A percentile compares a stretch with the other conserved stretches of the same genome.
These are phyloP conservation scores for Caretta caretta DNA, from an alignment of 2,113 vertebrate genomes.

Conservation along the genomic window DNA sequence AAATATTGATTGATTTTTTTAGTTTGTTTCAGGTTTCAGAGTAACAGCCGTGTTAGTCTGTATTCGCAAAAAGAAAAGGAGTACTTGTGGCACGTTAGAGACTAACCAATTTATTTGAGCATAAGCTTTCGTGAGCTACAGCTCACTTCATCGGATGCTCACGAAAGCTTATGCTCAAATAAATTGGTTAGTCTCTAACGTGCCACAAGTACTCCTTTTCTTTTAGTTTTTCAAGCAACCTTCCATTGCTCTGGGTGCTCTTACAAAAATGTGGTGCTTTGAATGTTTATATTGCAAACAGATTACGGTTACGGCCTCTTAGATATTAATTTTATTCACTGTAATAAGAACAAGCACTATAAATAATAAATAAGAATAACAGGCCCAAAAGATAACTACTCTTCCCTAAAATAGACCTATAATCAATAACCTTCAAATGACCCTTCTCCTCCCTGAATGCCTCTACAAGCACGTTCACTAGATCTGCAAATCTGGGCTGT, in stretches of 20 bases:
- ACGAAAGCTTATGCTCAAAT: no score
- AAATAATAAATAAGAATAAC: neutral
- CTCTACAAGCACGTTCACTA: neutral
- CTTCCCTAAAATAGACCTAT: neutral
- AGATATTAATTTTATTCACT: neutral
- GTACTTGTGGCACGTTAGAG: no score
- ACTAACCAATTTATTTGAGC: no score
- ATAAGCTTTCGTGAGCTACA: no score
- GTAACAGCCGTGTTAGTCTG: no score
- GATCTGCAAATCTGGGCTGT: neutral
- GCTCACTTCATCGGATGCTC: no score
- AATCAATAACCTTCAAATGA: neutral
- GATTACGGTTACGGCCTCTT: neutral
- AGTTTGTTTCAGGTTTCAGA: no score
- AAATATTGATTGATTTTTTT: neutral
- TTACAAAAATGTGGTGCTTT: neutral
- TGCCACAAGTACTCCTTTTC: no score
- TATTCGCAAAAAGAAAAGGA: no score
- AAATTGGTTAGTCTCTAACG: no score
- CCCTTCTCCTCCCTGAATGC: neutral
- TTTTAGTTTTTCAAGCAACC: neutral
- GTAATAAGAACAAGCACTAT: neutral
- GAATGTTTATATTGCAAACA: neutral
- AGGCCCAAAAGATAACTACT: neutral
- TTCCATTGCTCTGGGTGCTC: neutral